phyloP scores from a whole-genome alignment of 2,888 invertebrate genomes.

The Megastigmus dorsalis region DNA sequence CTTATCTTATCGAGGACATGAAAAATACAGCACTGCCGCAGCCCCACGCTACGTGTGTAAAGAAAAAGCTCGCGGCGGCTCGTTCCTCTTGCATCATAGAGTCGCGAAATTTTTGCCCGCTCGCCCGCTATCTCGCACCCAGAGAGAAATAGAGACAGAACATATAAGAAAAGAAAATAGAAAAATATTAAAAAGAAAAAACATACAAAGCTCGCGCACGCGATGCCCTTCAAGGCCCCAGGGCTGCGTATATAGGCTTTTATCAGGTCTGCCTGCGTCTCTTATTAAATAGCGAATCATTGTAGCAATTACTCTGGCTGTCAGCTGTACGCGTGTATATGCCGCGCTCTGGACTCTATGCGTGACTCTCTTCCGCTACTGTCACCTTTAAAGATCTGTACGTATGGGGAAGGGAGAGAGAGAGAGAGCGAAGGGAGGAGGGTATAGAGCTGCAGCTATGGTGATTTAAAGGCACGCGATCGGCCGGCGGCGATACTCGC shows the following conservation, averaged over 20 bases:
- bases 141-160: too few relatives aligned
- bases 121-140: not conserved
- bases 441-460: too few relatives aligned
- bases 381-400: slow-evolving; percentile 33
- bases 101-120: slow-evolving; percentile 26
- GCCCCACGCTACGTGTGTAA: slow-evolving; percentile 7
- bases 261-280: not conserved
- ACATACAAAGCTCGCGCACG: not conserved
- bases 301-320: slow-evolving; percentile 50
- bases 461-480: slow-evolving; percentile 46
- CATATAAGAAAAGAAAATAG: too few relatives aligned
- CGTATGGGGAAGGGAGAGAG: not conserved
- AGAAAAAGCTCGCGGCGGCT: slow-evolving; percentile 13
- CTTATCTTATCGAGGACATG: slow-evolving; percentile 29
- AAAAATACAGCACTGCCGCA: not conserved
- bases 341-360: too few relatives aligned
- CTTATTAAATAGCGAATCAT: slow-evolving; percentile 42
- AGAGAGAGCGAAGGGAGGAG: not conserved
- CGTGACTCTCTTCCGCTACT: slow-evolving; percentile 12
- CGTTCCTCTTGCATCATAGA: not conserved
- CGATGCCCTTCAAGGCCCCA: not conserved
- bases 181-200: too few relatives aligned
- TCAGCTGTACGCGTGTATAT: slow-evolving; percentile 9
- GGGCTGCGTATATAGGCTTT: not conserved
- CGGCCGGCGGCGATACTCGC: not conserved